phyloP scores from a whole-genome alignment of 2,888 invertebrate species.

The Phrixothrix hirtus region DNA sequence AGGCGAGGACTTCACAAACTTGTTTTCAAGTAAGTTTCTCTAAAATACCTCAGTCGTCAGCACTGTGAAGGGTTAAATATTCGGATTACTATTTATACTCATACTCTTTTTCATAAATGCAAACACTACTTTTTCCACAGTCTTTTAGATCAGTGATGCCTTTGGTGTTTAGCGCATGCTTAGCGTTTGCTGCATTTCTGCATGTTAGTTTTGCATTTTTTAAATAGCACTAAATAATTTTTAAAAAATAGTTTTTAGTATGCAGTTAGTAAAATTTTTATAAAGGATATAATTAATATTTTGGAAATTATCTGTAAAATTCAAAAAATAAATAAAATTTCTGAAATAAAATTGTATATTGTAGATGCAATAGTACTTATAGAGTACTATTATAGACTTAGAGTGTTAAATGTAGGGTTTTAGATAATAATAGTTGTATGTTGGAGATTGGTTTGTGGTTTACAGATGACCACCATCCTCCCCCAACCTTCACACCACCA shows the following conservation, averaged over 20 bases:
- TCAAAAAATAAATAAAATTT: background rate
- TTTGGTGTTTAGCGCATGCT: constrained; percentile 25
- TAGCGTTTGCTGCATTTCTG: constrained; percentile 18
- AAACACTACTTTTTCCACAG: constrained; percentile 37
- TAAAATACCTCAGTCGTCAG: constrained; percentile 26
- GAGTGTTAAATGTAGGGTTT: constrained; percentile 26
- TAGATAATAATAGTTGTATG: constrained; percentile 43
- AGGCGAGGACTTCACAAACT: constrained; percentile 52
- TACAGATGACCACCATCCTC: constrained; percentile 97
- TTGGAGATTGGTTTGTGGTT: constrained; percentile 71
- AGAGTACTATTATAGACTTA: constrained; percentile 8
- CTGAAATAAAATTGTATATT: background rate
- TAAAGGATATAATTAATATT: too few species aligned
- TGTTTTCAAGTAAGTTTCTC: constrained; percentile 51
- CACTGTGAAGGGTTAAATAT: constrained; percentile 20
- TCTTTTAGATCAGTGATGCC: constrained; percentile 25
- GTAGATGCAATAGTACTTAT: too few species aligned
- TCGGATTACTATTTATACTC: constrained; percentile 21
- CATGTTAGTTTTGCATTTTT: constrained; percentile 15
- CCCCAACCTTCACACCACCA: constrained; percentile 98
- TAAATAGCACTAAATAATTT: constrained; percentile 3
- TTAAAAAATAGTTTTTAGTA: too few species aligned
- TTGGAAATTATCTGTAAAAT: background rate
- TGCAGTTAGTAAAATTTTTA: too few species aligned
- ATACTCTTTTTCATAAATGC: constrained; percentile 19